phyloP scores from a whole-genome alignment of 2,797 vertebrate genomes.

The Danio tinwini region DNA sequence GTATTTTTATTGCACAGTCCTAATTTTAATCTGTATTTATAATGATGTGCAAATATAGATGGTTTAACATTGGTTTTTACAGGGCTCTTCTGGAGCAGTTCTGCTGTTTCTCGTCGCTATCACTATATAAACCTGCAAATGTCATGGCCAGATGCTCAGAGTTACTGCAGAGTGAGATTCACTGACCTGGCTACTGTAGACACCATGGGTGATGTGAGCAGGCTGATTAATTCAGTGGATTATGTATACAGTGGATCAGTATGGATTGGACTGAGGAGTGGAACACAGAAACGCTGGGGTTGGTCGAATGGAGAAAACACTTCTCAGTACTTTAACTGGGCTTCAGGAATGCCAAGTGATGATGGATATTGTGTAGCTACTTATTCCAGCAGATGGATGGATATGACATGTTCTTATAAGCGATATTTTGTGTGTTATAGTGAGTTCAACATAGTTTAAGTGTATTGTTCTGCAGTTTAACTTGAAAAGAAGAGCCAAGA shows the following conservation, averaged over 20 bases:
- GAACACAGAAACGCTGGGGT: not conserved
- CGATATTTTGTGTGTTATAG: not conserved
- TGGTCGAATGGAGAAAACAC: slow-evolving; percentile 59
- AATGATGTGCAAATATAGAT: too few relatives aligned
- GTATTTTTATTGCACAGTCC: too few relatives aligned
- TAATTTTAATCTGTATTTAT: not conserved
- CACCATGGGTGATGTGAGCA: not conserved
- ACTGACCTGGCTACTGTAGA: slow-evolving; percentile 59
- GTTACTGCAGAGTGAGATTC: not conserved
- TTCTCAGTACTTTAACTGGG: slow-evolving; percentile 1
- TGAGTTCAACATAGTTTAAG: slow-evolving; percentile 11
- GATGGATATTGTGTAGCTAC: not conserved
- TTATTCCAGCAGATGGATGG: not conserved
- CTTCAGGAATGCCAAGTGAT: not conserved
- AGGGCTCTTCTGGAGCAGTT: slow-evolving; percentile 17
- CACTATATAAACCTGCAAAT: rapidly evolving
- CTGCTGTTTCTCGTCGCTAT: slow-evolving; percentile 5
- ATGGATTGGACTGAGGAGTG: slow-evolving; percentile 60
- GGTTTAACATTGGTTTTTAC: not conserved
- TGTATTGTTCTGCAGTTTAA: not conserved
- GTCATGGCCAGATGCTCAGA: slow-evolving; percentile 50
- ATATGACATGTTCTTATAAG: not conserved
- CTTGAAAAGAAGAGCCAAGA: not conserved
- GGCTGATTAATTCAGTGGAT: not conserved
- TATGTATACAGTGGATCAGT: rapidly evolving